A percentile compares a stretch with the other conserved stretches of the same genome.
Conservation (phyloP, 2,888 invertebrate species). For the Unio delphinus region DNA sequence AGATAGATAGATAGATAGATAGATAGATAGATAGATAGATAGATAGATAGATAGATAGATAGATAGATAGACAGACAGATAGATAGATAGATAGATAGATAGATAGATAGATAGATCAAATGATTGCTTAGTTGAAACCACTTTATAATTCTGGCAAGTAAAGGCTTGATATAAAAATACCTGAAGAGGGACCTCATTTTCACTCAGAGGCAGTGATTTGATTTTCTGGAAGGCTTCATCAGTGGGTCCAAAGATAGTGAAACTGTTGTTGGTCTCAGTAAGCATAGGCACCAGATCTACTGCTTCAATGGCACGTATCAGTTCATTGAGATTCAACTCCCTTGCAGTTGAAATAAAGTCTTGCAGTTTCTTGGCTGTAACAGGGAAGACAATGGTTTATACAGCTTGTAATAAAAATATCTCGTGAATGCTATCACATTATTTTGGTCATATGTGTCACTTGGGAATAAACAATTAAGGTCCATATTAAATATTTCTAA, state of each 20-base stretch:
- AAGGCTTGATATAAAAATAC: constrained; percentile 9
- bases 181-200: constrained; percentile 11
- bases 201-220: neutral
- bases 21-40: no score
- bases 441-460: no score
- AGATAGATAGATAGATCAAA: no score
- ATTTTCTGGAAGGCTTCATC: constrained; percentile 59
- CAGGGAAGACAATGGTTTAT: neutral
- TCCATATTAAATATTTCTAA: no score
- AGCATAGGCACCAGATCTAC: constrained; percentile 75
- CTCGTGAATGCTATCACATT: no score
- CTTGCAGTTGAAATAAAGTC: constrained; percentile 75
- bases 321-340: constrained; percentile 77
- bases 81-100: no score
- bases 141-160: neutral
- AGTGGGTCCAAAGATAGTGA: constrained; percentile 59
- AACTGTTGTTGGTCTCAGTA: constrained; percentile 62
- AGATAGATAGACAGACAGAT: no score
- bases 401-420: no score
- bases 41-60: no score
- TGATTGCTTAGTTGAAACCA: neutral
- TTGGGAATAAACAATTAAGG: no score
- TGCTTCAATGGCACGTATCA: constrained; percentile 71
- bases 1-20: no score
- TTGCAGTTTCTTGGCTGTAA: constrained; percentile 74